Evolutionary conservation across 2,113 vertebrate genomes (phyloP), one percentile per base, ranked within the genome.

Genomic region (Tupaia tana): DNA sequence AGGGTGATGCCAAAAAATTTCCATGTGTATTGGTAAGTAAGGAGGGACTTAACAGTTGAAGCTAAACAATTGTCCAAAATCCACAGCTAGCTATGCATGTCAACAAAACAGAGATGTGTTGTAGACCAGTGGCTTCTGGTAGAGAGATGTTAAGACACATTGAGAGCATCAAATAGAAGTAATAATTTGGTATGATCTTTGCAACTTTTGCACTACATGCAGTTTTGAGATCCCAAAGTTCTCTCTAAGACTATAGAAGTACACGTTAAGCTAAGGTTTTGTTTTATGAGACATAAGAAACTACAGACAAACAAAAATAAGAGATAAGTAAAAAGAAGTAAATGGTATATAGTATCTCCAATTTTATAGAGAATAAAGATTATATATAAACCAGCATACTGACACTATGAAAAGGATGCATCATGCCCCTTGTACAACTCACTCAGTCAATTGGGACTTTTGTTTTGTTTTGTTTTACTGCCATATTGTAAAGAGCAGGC

Each of bases 271-370:
- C 6, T 54, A 95, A 77, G n/a, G 6, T 71, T 95, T 96, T 93
- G n/a, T 91, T 93, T 96, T 78, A 95, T 92, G 64, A 54, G 19
- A 90, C 66, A 86, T 78, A 90, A 93, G 58, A 96, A 96, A 14
- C 59, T 84, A 25, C 9, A 94, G 31, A n/a, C 34, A 93, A 84
- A 75, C 31, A 95, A 77, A 95, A 92, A 63, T 87, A 84, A 16
- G 63, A 93, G 70, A 93, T 90, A 95, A 93, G 31, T 56, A 78
- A 31, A 95, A 20, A 82, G 75, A 69, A 92, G 34, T 92, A 85
- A 86, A 92, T 82, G 20, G 27, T 78, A 69, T 70, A 70, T 61
- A 93, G 77, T 54, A 34, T 74, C 71, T 82, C 27, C 52, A 63
- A 0, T 91, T 96, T 78, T 77, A 91, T 9, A 86, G 82, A 70